Conservation (phyloP, 2,888 invertebrate genomes). For the Xestia c-nigrum region DNA sequence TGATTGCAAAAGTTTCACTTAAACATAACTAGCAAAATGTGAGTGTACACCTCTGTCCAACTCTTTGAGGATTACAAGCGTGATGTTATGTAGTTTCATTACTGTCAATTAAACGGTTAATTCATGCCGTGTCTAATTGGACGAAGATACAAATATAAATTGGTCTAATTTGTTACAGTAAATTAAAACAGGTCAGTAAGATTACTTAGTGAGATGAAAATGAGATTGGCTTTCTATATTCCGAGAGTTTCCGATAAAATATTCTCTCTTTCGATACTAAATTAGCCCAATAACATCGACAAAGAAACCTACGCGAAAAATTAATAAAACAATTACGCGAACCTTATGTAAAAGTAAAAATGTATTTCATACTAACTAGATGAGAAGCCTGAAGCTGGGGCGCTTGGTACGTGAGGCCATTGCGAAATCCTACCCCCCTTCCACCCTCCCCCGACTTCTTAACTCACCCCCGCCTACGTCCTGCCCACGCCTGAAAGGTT, state of each 20-base stretch:
- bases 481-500: slow-evolving; percentile 63
- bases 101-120: slow-evolving; percentile 11
- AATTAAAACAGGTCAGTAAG: neutral
- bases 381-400: slow-evolving; percentile 65
- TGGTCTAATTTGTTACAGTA: slow-evolving; percentile 12
- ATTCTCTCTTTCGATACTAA: neutral
- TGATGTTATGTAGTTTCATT: neutral
- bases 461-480: slow-evolving; percentile 46
- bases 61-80: no score
- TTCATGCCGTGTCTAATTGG: neutral
- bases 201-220: neutral
- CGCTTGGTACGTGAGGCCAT: slow-evolving; percentile 72
- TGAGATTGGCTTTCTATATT: neutral
- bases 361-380: slow-evolving; percentile 65
- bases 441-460: slow-evolving; percentile 12
- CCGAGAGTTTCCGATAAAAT: neutral
- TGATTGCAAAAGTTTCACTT: no score
- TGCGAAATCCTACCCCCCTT: slow-evolving; percentile 60
- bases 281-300: slow-evolving; percentile 11
- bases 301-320: slow-evolving; percentile 33
- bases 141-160: neutral
- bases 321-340: slow-evolving; percentile 55
- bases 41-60: no score
- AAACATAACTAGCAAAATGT: no score
- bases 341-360: slow-evolving; percentile 58